Conservation (phyloP, 1,140 invertebrate genomes). For the Ruditapes philippinarum region DNA sequence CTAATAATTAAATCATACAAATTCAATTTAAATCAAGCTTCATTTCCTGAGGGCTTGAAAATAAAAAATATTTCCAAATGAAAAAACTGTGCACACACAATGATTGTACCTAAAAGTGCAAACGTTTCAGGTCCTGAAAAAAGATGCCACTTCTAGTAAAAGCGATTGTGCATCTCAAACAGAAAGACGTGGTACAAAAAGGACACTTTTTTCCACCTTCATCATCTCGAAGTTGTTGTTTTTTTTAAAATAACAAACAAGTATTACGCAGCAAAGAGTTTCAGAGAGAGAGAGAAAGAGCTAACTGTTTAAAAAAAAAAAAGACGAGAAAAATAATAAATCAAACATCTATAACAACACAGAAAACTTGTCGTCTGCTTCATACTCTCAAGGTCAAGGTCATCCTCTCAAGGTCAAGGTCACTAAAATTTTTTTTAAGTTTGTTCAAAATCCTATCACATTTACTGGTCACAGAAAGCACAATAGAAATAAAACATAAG, state of each 20-base stretch:
- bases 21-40: neutral
- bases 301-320: neutral
- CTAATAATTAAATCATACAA: neutral
- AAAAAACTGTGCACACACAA: neutral
- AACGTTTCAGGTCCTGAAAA: neutral
- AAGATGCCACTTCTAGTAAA: neutral
- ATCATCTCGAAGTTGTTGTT: neutral
- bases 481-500: constrained; percentile 40
- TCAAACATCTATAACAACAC: constrained; percentile 14
- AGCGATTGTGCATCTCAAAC: neutral
- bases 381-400: neutral
- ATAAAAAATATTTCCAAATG: neutral
- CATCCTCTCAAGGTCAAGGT: neutral
- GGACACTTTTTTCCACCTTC: neutral
- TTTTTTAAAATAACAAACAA: neutral
- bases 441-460: neutral
- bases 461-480: neutral
- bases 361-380: neutral
- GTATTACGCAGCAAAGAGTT: neutral
- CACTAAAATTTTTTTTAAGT: no score
- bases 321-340: no score
- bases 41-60: neutral
- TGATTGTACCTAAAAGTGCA: neutral
- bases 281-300: no score
- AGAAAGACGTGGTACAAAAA: neutral